Evolutionary conservation across 2,888 invertebrate genomes (phyloP), one percentile per base, ranked within the genome.

Genomic region (Apotomis capreana): DNA sequence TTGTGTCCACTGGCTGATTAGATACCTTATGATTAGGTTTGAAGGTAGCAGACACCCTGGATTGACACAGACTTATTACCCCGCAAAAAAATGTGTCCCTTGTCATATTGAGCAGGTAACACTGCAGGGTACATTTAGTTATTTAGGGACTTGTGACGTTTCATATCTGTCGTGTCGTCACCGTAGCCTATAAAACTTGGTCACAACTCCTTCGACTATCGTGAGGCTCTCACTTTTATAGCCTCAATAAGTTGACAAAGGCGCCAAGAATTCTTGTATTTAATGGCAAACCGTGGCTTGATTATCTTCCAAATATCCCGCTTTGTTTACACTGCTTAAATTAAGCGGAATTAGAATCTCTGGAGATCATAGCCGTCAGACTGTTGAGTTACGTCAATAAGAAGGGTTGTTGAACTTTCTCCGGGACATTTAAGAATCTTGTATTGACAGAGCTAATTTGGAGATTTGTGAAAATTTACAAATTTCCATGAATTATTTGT

Each of bases 191-290:
- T 63, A 64, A 70, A 64, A 13, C 51, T n/a, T 36, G 15, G 15
- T 13, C 36, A 55, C 68, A 12, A 15, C 37, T 54, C 57, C 68
- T 55, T 46, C 37, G 68, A 51, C 68, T 62, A 75, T 77, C 74
- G 64, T 75, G 74, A 75, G 77, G 69, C 75, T 74, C 76, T 75
- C 76, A 78, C 77, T 83, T 82, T 89, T 88, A 89, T 85, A 80
- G 82, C 87, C 79, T 81, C 83, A 85, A 85, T 88, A 84, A 86
- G 80, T 83, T 78, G 79, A 89, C 88, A 89, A 89, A 85, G 79
- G 81, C 76, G 59, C 74, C 64, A 70, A 62, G 74, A 57, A 69
- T 68, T 78, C 80, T 82, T 82, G 83, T 78, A 77, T 79, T 82
- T 85, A 83, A 87, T 83, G 78, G 80, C 79, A 81, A 78, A 78